Conservation (phyloP, 1,140 invertebrate genomes). For the Drosophila saltans region DNA sequence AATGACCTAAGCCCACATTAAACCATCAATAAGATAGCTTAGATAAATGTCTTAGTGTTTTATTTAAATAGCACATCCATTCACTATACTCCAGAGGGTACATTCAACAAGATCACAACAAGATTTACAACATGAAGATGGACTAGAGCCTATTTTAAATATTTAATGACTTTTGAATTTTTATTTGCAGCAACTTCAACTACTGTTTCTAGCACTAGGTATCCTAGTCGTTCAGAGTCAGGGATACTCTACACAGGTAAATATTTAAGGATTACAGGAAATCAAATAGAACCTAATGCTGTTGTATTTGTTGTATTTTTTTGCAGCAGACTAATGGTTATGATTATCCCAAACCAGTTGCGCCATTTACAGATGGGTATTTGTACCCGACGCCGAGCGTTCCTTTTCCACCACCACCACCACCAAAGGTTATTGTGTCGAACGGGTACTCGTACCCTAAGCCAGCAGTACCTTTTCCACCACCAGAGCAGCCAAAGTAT, state of each 20-base stretch:
- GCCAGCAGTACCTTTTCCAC: conserved; percentile 53
- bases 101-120: neutral
- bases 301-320: conserved; percentile 12
- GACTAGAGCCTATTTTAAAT: conserved; percentile 5
- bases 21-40: conserved; percentile 50
- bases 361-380: conserved; percentile 53
- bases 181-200: conserved; percentile 59
- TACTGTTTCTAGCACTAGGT: conserved; percentile 47
- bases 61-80: conserved; percentile 17
- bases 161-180: conserved; percentile 17
- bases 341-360: conserved; percentile 49
- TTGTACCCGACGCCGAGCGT: conserved; percentile 53
- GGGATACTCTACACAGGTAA: conserved; percentile 47
- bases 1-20: conserved; percentile 42
- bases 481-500: conserved; percentile 46
- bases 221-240: conserved; percentile 45
- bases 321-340: conserved; percentile 41
- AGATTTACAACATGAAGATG: too few species aligned
- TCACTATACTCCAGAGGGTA: neutral
- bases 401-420: conserved; percentile 54
- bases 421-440: conserved; percentile 18
- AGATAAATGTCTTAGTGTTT: conserved; percentile 41
- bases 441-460: conserved; percentile 58
- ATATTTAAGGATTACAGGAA: neutral
- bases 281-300: neutral